These are phyloP conservation scores for Trigoniulus corallinus DNA, from an alignment of 1,140 invertebrate genomes.

Conservation along the genomic window DNA sequence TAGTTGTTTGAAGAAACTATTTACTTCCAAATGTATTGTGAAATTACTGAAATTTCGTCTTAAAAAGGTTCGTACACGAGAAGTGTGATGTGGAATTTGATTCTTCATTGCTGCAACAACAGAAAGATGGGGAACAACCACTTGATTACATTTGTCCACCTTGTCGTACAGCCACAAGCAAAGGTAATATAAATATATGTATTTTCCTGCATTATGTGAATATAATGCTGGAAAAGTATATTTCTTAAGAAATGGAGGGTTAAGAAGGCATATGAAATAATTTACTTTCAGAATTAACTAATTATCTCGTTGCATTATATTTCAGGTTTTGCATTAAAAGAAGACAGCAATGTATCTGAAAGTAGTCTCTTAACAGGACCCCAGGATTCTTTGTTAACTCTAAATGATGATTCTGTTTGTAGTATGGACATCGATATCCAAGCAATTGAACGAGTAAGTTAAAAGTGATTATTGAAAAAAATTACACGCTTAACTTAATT, in stretches of 20 bases:
- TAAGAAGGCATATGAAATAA: too few relatives aligned
- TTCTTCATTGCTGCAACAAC: constrained; percentile 50
- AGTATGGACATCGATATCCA: constrained; percentile 26
- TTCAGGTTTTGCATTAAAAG: background rate
- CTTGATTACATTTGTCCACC: constrained; percentile 77
- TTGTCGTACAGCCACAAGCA: too few relatives aligned
- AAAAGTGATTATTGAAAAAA: background rate
- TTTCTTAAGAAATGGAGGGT: too few relatives aligned
- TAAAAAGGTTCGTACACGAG: constrained; percentile 86
- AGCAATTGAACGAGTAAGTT: constrained; percentile 11
- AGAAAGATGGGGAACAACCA: constrained; percentile 58
- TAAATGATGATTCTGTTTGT: constrained; percentile 28
- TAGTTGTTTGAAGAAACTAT: background rate
- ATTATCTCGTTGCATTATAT: too few relatives aligned
- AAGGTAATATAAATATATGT: background rate
- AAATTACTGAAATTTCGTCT: too few relatives aligned
- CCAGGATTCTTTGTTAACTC: constrained; percentile 22
- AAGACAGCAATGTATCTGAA: constrained; percentile 4
- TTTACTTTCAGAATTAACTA: too few relatives aligned
- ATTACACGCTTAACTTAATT: too few relatives aligned
- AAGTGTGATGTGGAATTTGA: constrained; percentile 82
- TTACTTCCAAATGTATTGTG: constrained; percentile 5
- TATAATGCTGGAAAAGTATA: too few relatives aligned
- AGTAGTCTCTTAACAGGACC: constrained; percentile 14
- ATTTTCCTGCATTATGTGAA: background rate